A percentile compares a stretch with the other conserved stretches of the same genome.
Evolutionary conservation across 2,797 vertebrate species (phyloP).

Genomic region (Pseudomugil tenellus): DNA sequence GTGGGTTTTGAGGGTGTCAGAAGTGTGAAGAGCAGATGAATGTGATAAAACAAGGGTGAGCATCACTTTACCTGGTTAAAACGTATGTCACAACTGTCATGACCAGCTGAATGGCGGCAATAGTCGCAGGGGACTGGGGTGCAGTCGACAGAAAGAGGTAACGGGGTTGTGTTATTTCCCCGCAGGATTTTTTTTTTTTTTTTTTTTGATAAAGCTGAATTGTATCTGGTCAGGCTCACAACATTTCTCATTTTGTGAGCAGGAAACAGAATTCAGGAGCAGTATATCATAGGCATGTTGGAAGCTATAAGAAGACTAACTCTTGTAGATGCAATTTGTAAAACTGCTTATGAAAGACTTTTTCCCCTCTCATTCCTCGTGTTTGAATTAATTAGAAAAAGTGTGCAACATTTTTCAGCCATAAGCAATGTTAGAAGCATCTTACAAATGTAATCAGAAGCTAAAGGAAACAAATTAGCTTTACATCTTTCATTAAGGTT

Average conservation of each 20-base stretch:
- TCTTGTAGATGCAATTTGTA: slow-evolving; percentile 1
- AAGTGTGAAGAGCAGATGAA: slow-evolving; percentile 7
- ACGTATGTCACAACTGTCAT: slow-evolving; percentile 59
- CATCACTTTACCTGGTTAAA: slow-evolving; percentile 55
- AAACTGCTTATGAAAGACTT: slow-evolving; percentile 2
- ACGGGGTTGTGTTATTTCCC: slow-evolving; percentile 39
- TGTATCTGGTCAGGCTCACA: slow-evolving; percentile 25
- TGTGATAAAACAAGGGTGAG: slow-evolving; percentile 7
- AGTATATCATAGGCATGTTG: slow-evolving; percentile 2
- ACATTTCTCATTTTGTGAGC: slow-evolving; percentile 18
- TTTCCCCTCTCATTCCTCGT: background rate
- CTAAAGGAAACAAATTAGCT: slow-evolving; percentile 44
- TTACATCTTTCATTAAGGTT: slow-evolving; percentile 23
- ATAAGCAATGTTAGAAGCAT: slow-evolving; percentile 13
- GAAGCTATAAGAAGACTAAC: background rate
- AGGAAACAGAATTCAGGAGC: slow-evolving; percentile 11
- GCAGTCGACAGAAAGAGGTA: slow-evolving; percentile 23
- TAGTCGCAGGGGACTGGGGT: slow-evolving; percentile 24
- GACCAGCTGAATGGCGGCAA: slow-evolving; percentile 30
- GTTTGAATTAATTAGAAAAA: slow-evolving; percentile 21
- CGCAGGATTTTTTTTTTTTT: slow-evolving; percentile 38
- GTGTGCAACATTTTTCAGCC: slow-evolving; percentile 6
- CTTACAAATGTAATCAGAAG: slow-evolving; percentile 38
- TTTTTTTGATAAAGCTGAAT: slow-evolving; percentile 22
- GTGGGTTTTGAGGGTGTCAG: slow-evolving; percentile 16